A percentile compares a stretch with the other conserved stretches of the same genome.
These are phyloP conservation scores for Nicator chloris DNA, from an alignment of 2,113 vertebrate species.

Conservation along the genomic window DNA sequence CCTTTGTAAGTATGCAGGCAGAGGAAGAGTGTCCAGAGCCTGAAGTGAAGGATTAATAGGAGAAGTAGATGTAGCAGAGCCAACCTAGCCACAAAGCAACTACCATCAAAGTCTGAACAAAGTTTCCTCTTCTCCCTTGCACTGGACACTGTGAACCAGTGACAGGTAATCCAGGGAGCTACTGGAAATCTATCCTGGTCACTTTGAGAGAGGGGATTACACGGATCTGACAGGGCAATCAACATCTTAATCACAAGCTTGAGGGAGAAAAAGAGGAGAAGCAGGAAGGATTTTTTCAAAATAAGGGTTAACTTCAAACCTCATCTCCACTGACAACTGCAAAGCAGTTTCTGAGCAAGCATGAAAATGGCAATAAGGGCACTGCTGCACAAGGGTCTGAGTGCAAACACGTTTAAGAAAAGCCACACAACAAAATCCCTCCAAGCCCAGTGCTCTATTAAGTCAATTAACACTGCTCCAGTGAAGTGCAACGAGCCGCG, in stretches of 20 bases:
- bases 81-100: neutral
- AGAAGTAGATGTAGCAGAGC: neutral
- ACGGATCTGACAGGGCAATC: neutral
- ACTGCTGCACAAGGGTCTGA: neutral
- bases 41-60: neutral
- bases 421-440: neutral
- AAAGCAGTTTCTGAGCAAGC: neutral
- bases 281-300: neutral
- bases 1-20: neutral
- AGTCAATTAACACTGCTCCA: conserved; percentile 15
- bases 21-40: neutral
- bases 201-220: conserved; percentile 18
- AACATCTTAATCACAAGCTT: neutral
- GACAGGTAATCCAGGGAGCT: neutral
- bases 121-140: neutral
- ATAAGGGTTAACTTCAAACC: neutral
- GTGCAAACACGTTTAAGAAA: neutral
- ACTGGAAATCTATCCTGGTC: neutral
- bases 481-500: neutral
- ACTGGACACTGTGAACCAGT: neutral
- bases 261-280: neutral
- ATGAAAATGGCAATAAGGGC: neutral
- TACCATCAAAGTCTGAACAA: neutral
- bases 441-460: neutral
- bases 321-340: neutral